Evolutionary conservation across 2,888 invertebrate species (phyloP), one percentile per base, ranked within the genome.

Genomic region (Thumatha senex): DNA sequence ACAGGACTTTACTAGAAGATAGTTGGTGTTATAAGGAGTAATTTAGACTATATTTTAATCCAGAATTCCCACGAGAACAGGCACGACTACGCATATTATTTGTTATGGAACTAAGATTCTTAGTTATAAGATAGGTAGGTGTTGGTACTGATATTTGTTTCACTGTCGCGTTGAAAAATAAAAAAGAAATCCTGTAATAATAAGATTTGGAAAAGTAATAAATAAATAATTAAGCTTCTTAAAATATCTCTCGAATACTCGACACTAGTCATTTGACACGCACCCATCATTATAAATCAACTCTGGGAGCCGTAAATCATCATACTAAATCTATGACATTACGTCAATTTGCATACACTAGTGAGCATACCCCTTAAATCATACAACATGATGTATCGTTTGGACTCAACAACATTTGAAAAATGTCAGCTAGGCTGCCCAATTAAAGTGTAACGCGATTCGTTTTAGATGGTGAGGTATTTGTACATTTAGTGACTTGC

Each of bases 401-500:
- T 47, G 55, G 54, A 58, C 54, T 62, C 48, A 66, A 57, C 61
- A 58, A 51, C 67, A 58, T 59, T 63, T 80, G 81, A 85, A 82
- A 84, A 80, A 86, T 83, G 67, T 73, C 78, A 72, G 70, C 61
- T 71, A 63, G 67, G 72, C 71, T 68, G 68, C 67, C 84, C 86
- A 89, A 89, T 89, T 89, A 89, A 83, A 87, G 84, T 63, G 89
- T 70, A 84, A 89, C 79, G 48, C 48, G 81, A 89, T 64, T 72
- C 78, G 58, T 54, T 59, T 61, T 65, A 67, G 76, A 77, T 77
- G 73, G 61, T 54, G 34, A 56, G 56, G 58, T 66, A 74, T 82
- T 72, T 72, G 74, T 74, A 63, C 44, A 24, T 13, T 35, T 29
- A 74, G 63, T 65, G 0, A 15, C 51, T 51, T 51, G 42, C 40